Percentiles rank a stretch among this genome's conserved stretches.
phyloP scores from a whole-genome alignment of 2,797 vertebrate genomes.

The Parauchenoglanis ngamensis region DNA sequence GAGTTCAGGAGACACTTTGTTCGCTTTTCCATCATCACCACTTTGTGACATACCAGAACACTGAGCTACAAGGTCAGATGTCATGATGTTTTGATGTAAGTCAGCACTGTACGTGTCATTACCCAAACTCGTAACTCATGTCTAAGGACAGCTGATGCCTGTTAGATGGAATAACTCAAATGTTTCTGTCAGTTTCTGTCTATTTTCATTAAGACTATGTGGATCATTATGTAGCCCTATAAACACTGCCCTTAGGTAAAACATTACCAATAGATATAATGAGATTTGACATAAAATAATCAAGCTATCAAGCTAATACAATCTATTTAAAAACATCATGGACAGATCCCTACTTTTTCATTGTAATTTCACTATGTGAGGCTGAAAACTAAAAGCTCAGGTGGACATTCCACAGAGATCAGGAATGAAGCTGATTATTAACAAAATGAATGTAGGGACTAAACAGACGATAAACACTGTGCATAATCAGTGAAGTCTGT shows the following conservation, averaged over 20 bases:
- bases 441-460: not conserved
- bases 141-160: slow-evolving; percentile 1
- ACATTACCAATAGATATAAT: not conserved
- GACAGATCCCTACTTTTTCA: not conserved
- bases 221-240: not conserved
- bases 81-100: slow-evolving; percentile 9
- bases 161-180: not conserved
- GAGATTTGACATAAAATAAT: not conserved
- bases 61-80: slow-evolving; percentile 13
- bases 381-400: slow-evolving; percentile 1
- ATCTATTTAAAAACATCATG: not conserved
- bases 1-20: slow-evolving; percentile 5
- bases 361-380: not conserved
- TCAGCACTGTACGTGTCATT: not conserved
- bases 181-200: not conserved
- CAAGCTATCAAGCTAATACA: not conserved
- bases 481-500: slow-evolving; percentile 7
- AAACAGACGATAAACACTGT: not conserved
- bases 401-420: slow-evolving; percentile 2
- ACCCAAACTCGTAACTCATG: slow-evolving; percentile 1
- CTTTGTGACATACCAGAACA: slow-evolving; percentile 3
- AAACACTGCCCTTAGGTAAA: not conserved
- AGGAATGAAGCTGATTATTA: not conserved
- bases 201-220: not conserved
- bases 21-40: not conserved